Evolutionary conservation across 1,140 invertebrate species (phyloP).

Genomic region (Riptortus pedestris): DNA sequence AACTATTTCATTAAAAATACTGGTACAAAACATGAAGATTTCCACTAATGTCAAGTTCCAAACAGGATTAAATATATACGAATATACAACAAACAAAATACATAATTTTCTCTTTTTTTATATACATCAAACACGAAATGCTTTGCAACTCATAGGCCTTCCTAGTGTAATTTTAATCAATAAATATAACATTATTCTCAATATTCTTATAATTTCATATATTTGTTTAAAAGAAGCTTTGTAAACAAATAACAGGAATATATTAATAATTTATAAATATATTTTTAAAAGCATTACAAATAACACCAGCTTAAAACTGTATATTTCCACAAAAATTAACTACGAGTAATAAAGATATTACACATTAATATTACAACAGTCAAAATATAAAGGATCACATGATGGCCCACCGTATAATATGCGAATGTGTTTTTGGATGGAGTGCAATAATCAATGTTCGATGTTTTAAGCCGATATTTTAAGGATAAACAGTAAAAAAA

Average conservation of each 20-base stretch:
- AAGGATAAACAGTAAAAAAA: too few relatives aligned
- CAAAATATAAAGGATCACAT: not conserved
- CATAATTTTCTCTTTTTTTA: not conserved
- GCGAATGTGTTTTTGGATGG: too few relatives aligned
- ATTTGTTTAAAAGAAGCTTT: too few relatives aligned
- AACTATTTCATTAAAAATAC: not conserved
- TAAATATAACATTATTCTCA: too few relatives aligned
- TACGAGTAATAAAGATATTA: not conserved
- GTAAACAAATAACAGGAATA: not conserved
- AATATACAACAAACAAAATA: conserved; percentile 14
- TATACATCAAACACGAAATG: conserved; percentile 10
- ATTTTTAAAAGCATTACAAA: too few relatives aligned
- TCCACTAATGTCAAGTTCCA: conserved; percentile 6
- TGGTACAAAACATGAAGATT: not conserved
- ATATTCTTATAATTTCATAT: too few relatives aligned
- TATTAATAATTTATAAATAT: not conserved
- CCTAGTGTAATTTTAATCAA: conserved; percentile 7
- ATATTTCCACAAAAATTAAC: not conserved
- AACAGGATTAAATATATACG: not conserved
- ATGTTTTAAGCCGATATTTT: too few relatives aligned
- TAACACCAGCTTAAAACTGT: conserved; percentile 7
- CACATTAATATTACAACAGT: conserved; percentile 4
- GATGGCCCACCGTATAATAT: too few relatives aligned
- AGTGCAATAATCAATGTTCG: too few relatives aligned
- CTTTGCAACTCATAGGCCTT: not conserved